These are phyloP conservation scores for Zhuqinia jingwanae DNA, from an alignment of 2,888 invertebrate genomes.

Conservation along the genomic window DNA sequence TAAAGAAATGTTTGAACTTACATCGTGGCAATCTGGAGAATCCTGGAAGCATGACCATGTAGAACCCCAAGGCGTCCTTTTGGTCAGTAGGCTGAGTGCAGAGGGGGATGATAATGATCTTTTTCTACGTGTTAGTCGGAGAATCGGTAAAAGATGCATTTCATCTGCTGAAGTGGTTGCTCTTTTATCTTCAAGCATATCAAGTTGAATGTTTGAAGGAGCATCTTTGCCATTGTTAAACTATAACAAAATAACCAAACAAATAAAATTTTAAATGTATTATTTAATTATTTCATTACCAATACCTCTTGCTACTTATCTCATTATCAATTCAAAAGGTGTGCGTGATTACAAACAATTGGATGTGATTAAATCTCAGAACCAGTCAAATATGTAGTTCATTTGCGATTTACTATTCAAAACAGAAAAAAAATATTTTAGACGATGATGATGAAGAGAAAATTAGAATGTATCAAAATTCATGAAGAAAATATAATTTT, in stretches of 20 bases:
- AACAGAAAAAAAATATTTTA: no score
- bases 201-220: not conserved
- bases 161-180: constrained; percentile 18
- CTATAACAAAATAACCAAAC: constrained; percentile 7
- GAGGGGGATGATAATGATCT: not conserved
- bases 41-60: constrained; percentile 13
- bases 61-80: not conserved
- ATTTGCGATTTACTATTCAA: not conserved
- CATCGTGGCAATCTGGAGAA: constrained; percentile 30
- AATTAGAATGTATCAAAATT: not conserved
- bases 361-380: not conserved
- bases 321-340: constrained; percentile 22
- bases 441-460: no score
- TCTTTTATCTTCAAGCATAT: constrained; percentile 15
- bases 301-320: not conserved
- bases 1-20: constrained; percentile 15
- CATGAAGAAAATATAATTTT: constrained; percentile 16
- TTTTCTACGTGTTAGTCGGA: constrained; percentile 24
- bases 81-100: no score
- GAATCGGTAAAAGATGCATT: constrained; percentile 50
- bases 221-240: not conserved
- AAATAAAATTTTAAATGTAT: not conserved
- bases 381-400: not conserved
- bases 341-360: constrained; percentile 18
- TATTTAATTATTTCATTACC: not conserved